A percentile compares a stretch with the other conserved stretches of the same genome.
phyloP scores from a whole-genome alignment of 2,888 invertebrate species.

The Resseliella maxima region DNA sequence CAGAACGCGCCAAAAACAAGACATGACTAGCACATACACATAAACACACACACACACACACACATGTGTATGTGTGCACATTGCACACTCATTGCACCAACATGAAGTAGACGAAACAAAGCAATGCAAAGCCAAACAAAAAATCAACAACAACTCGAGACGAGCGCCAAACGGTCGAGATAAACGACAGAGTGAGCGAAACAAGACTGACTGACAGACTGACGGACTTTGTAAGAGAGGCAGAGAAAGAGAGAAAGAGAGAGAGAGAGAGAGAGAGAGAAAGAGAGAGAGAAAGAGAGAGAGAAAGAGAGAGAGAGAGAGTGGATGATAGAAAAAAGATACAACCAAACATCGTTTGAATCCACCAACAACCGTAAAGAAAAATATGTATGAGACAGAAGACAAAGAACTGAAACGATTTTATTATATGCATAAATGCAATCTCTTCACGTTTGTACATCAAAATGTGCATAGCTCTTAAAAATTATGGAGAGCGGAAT shows the following conservation, averaged over 20 bases:
- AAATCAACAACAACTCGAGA: background rate
- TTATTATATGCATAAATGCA: constrained; percentile 38
- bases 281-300: background rate
- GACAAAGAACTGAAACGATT: constrained; percentile 23
- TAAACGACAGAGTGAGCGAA: no score
- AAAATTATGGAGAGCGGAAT: constrained; percentile 21
- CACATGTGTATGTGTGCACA: no score
- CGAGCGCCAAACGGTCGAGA: background rate
- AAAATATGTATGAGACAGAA: constrained; percentile 11
- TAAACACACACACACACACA: background rate
- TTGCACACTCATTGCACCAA: no score
- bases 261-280: no score
- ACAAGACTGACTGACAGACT: no score
- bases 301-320: background rate
- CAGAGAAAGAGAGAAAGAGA: no score
- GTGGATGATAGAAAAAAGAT: background rate
- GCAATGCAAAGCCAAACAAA: no score
- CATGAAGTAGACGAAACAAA: background rate
- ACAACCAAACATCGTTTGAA: background rate
- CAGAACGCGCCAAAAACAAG: background rate
- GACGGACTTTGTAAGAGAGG: no score
- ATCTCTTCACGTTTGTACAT: constrained; percentile 34
- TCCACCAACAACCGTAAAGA: constrained; percentile 28
- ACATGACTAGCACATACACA: background rate
- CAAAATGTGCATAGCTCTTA: constrained; percentile 23